Base-by-base conservation (phyloP, 2,888 invertebrate genomes). In the Monoplex corrugatus region DNA sequence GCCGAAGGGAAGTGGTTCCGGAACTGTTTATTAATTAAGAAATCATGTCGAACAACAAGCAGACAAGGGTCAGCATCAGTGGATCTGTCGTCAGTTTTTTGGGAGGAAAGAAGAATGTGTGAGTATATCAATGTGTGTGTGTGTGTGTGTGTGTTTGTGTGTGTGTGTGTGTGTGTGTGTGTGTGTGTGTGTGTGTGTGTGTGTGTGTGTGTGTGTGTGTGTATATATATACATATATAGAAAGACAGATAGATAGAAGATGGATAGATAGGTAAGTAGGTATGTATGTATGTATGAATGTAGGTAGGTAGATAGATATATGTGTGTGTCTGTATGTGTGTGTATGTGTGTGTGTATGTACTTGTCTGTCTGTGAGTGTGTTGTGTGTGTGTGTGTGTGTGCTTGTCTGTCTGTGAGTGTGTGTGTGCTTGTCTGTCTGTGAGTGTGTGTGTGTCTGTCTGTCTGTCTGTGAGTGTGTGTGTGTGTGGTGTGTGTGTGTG, bases 111-210 rank as follows among this genome's bases (percentile, higher is more conserved):
- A 78, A 80, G 43, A 80, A 40, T 80, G 43, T 80, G 78, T 80
- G 78, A 80, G 78, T 80, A 43, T 50, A 50, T 8, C 50, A 13
- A 19, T 16, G 68, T 16, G 16, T n/a, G 68, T 68, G 68, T 6
- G 68, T 68, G 68, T 68, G 68, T 68, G 16, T 68, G 68, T 68
- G 68, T 6, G 2, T 6, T 28, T 68, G 38, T 3, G 16, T 40
- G 40, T 2, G 19, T 8, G 40, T 1, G 78, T n/a, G 40, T 40
- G 78, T 6, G 78, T 40, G 78, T n/a, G 78, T 5, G 78, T 6
- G 78, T 78, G 78, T 78, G 78, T 78, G 78, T 78, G 78, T 78
- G 78, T 78, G 78, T 40, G 78, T 78, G 78, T 78, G 40, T 78
- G 78, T 40, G 40, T 38, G 78, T 38, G 38, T 16, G 40, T 23